These are phyloP conservation scores for Plemyria rubiginata DNA, from an alignment of 2,888 invertebrate genomes.

Conservation along the genomic window DNA sequence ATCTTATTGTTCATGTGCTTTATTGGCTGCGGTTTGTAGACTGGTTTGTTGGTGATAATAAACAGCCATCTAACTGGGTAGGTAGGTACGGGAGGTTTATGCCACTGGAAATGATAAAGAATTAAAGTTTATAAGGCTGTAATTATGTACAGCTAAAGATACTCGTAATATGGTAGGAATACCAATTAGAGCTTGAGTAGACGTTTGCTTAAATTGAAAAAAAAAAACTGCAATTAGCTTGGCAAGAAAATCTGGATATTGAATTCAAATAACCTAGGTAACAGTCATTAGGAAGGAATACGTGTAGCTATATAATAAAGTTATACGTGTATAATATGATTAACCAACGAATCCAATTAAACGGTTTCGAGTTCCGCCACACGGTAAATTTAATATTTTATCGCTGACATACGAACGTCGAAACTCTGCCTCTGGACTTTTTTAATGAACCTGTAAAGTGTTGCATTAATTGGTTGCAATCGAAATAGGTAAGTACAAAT, in stretches of 20 bases:
- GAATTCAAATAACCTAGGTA: too few relatives aligned
- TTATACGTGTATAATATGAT: slow-evolving; percentile 22
- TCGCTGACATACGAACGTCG: slow-evolving; percentile 16
- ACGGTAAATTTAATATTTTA: slow-evolving; percentile 32
- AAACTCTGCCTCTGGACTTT: slow-evolving; percentile 6
- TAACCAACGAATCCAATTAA: slow-evolving; percentile 40
- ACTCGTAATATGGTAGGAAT: too few relatives aligned
- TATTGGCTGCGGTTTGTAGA: slow-evolving; percentile 34
- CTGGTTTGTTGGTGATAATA: slow-evolving; percentile 4
- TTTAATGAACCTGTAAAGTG: slow-evolving; percentile 25
- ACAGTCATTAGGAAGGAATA: not conserved
- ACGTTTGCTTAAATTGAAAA: too few relatives aligned
- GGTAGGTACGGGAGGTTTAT: too few relatives aligned
- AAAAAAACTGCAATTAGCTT: too few relatives aligned
- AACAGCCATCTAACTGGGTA: not conserved
- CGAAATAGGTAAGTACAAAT: not conserved
- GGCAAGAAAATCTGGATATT: too few relatives aligned
- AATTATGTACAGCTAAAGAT: too few relatives aligned
- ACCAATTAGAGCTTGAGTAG: too few relatives aligned
- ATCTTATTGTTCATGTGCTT: slow-evolving; percentile 40
- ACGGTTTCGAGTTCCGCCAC: slow-evolving; percentile 31
- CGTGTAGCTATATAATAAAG: not conserved
- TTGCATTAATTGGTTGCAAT: slow-evolving; percentile 26
- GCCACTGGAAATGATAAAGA: too few relatives aligned
- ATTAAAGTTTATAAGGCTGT: too few relatives aligned